phyloP scores from a whole-genome alignment of 2,888 invertebrate species.

The Plebejus anna region DNA sequence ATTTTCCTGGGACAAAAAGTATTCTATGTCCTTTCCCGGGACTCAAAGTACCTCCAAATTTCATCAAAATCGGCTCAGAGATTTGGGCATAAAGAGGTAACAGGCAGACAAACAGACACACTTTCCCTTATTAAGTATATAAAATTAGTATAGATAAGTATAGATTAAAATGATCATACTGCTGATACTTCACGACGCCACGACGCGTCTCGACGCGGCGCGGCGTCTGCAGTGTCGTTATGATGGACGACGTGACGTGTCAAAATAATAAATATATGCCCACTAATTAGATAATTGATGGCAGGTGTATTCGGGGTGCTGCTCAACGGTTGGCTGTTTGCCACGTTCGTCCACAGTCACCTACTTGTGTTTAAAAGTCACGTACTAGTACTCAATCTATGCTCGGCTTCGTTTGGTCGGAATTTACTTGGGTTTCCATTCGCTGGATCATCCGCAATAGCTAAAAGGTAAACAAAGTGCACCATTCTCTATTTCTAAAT shows the following conservation, averaged over 20 bases:
- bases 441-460: conserved; percentile 74
- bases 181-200: background rate
- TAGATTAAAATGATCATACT: background rate
- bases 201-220: background rate
- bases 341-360: conserved; percentile 77
- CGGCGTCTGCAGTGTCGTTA: conserved; percentile 1
- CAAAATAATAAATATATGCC: conserved; percentile 28
- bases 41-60: too few species aligned
- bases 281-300: conserved; percentile 41
- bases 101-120: too few species aligned
- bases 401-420: conserved; percentile 74
- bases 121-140: too few species aligned
- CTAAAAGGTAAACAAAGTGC: conserved; percentile 60
- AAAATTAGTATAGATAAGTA: too few species aligned
- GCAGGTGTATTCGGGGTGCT: conserved; percentile 77
- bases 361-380: conserved; percentile 75
- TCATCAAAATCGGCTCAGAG: too few species aligned
- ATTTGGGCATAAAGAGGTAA: too few species aligned
- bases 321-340: conserved; percentile 78
- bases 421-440: conserved; percentile 77
- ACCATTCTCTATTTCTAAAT: background rate
- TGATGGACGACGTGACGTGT: conserved; percentile 29
- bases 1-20: too few species aligned
- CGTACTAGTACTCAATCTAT: conserved; percentile 75
- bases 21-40: too few species aligned